phyloP scores from a whole-genome alignment of 2,113 vertebrate genomes.

The Pomatostomus ruficeps region DNA sequence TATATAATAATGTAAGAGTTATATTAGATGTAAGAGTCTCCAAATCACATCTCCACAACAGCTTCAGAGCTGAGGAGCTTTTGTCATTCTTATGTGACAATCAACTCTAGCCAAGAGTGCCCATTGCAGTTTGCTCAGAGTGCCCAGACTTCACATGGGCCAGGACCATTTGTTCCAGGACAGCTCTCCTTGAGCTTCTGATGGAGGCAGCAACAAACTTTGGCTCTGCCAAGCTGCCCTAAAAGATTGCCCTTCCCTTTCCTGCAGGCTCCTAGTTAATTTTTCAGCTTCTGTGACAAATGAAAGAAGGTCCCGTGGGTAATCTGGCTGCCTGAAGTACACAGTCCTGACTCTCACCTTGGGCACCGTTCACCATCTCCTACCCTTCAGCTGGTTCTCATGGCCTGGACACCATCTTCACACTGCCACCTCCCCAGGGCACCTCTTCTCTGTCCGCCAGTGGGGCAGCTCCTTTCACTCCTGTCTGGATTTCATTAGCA shows the following conservation, averaged over 20 bases:
- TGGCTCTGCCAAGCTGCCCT: background rate
- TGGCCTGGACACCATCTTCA: background rate
- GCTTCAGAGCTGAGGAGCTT: background rate
- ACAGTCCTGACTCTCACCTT: background rate
- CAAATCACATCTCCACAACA: background rate
- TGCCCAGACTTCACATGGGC: background rate
- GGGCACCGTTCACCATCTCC: background rate
- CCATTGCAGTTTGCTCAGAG: background rate
- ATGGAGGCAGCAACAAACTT: background rate
- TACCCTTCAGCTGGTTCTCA: background rate
- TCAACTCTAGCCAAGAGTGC: background rate
- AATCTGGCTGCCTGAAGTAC: background rate
- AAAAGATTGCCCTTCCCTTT: background rate
- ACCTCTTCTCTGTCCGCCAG: background rate
- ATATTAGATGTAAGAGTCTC: background rate
- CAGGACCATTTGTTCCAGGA: background rate
- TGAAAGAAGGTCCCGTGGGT: background rate
- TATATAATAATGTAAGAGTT: background rate
- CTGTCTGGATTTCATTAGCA: background rate
- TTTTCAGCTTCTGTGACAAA: background rate
- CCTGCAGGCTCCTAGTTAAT: background rate
- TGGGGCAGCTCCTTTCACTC: background rate
- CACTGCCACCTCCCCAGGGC: background rate
- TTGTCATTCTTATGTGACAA: background rate
- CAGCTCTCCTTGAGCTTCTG: background rate